Base-by-base conservation (phyloP, 2,113 vertebrate species). In the Gobio gobio region DNA sequence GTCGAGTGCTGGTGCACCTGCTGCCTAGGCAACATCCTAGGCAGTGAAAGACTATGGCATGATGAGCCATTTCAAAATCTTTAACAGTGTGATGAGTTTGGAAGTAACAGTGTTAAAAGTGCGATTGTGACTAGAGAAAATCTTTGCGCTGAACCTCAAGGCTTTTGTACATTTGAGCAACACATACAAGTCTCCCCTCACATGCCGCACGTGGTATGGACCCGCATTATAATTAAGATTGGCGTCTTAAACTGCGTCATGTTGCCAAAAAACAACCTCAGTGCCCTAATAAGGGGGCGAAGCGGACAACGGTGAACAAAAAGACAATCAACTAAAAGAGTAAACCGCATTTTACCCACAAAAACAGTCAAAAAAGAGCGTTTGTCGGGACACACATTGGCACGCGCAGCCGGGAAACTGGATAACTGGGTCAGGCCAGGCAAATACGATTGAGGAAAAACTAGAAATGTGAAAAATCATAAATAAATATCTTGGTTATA, bases 361-460 rank as follows among this genome's bases (percentile, higher is more conserved):
- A 79, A 66, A 45, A 26, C 40, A 2, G 73, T 58, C 45, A 14
- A 7, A 16, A 80, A 16, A 22, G 22, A 29, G 43, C 59, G 43
- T 54, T 82, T 85, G 82, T 56, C 58, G 40, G 58, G 36, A 90
- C 87, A 89, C 88, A 85, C 92, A 90, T 91, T 84, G 87, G 75
- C 75, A 86, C 66, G 87, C 63, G 68, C 84, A 84, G 86, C 89
- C 2, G 86, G 72, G 75, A 88, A 92, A 92, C 86, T 85, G 54
- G 82, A 91, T 85, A 94, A 93, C 86, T 94, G 92, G 93, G 94
- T 94, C 94, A 94, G 90, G 80, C 87, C 87, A 68, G 88, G 76
- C 87, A 86, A 85, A 91, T 36, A 64, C 84, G 88, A 86, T 85
- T 8, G 5, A 87, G 86, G 88, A 89, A n/a, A 51, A 83, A 51